Base-by-base conservation (phyloP, 2,888 invertebrate genomes). In the Hesperia comma region DNA sequence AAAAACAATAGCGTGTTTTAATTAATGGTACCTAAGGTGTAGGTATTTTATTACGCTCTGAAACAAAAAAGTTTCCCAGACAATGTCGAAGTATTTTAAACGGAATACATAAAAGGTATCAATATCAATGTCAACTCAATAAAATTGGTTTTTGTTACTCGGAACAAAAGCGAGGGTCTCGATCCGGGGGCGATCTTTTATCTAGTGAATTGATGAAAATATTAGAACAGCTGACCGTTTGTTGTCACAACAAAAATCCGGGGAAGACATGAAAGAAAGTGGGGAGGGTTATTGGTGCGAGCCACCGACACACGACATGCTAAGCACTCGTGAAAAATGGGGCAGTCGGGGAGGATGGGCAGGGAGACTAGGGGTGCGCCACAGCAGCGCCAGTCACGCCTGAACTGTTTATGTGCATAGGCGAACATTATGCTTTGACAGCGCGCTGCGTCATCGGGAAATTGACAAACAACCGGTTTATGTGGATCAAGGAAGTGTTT, bases 401-500 rank as follows among this genome's bases (percentile, higher is more conserved):
- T 80, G 79, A 81, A 83, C 83, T 86, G 87, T 87, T 90, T 89
- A 88, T 87, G 83, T 87, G 85, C 82, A 86, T 83, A 83, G 79
- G 77, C 82, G 78, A 82, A 79, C 82, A 79, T 77, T 83, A 81
- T 80, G 83, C 84, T 86, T 80, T 83, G 84, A 85, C 83, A 87
- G 80, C 79, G 75, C 75, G 84, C 87, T 85, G 82, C 82, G 88
- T 88, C 88, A 89, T 86, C 84, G 80, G 78, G 74, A 88, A 85
- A 87, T 87, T 85, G 84, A 86, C 85, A 87, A 88, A 88, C 83
- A 87, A 83, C 79, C 76, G 80, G 78, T 82, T 80, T 82, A 81
- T 80, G 76, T 76, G 70, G 66, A 73, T 71, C 63, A 67, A 60
- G 55, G 55, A 67, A 61, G 49, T 61, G 56, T 61, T 66, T 54